Conservation (phyloP, 2,888 invertebrate species). For the Dugesia japonica region DNA sequence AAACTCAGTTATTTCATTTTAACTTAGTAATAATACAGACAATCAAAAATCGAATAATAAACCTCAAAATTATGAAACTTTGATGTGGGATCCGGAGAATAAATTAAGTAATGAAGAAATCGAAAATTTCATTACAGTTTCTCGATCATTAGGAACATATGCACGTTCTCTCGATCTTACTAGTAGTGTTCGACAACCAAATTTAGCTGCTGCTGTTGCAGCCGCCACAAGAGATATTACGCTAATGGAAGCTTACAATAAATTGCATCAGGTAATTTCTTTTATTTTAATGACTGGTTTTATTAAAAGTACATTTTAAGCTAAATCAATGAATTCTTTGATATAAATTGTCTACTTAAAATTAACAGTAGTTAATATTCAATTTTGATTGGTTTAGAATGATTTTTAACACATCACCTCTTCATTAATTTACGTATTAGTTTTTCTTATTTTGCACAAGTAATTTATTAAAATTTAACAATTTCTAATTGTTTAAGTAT, state of each 20-base stretch:
- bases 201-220: constrained; percentile 95
- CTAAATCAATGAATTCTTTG: too few species aligned
- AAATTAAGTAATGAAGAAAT: constrained; percentile 80
- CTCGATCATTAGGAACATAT: constrained; percentile 70
- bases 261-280: background rate
- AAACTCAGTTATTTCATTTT: constrained; percentile 21
- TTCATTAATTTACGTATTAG: too few species aligned
- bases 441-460: too few species aligned
- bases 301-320: too few species aligned
- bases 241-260: constrained; percentile 52
- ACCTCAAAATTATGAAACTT: constrained; percentile 64
- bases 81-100: constrained; percentile 85
- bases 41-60: constrained; percentile 17
- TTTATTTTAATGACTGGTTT: too few species aligned
- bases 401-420: too few species aligned
- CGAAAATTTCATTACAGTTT: constrained; percentile 83
- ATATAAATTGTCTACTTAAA: too few species aligned
- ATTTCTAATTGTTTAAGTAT: too few species aligned
- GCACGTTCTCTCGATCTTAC: constrained; percentile 93
- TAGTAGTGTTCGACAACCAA: constrained; percentile 90
- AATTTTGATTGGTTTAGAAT: too few species aligned
- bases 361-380: too few species aligned
- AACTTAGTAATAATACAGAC: constrained; percentile 16
- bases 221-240: constrained; percentile 96
- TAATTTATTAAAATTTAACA: too few species aligned